Evolutionary conservation across 2,113 vertebrate species (phyloP), one percentile per base, ranked within the genome.

Genomic region (Speoplatyrhinus poulsoni): DNA sequence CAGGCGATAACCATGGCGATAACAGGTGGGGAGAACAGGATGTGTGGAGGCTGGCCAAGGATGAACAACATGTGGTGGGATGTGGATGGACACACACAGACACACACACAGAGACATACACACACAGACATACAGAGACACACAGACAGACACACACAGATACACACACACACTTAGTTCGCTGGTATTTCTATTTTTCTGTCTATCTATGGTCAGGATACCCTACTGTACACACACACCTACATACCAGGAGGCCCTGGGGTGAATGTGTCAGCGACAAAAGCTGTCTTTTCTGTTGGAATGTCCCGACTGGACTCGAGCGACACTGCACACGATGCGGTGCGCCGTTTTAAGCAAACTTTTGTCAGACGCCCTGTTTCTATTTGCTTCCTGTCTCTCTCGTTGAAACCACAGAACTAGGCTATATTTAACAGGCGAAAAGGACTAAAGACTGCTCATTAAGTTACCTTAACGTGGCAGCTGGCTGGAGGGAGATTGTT

Each of bases 11-110:
- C 26, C 26, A 26, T 67, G 77, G 79, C 62, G 41, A 72, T 72
- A 71, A 85, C 75, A 67, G 66, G 33, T 32, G 73, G 69, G 13
- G 0, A 60, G 63, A 72, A 62, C 49, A 73, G 46, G 53, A 55
- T 62, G 60, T 67, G 15, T 4, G 46, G 61, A 4, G 26, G 33
- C 5, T 33, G 63, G 61, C 46, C 9, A 1, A 17, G 12, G n/a
- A 12, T 12, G 16, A 56, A 15, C 16, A 26, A 41, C 47, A 19
- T 13, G 15, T 47, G 32, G 16, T 9, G 49, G 16, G 6, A 32
- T 17, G 58, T 6, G 67, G n/a, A 47, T 6, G 36, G 17, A 36
- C 11, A 11, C 26, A 19, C 26, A 33, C 26, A 59, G n/a, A 69
- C 54, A 68, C 32, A 50, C 61, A 69, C 46, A 64, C 46, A 53